Percentiles rank a stretch among this genome's conserved stretches.
Conservation (phyloP, 2,113 vertebrate species). For the Ranitomeya imitator region DNA sequence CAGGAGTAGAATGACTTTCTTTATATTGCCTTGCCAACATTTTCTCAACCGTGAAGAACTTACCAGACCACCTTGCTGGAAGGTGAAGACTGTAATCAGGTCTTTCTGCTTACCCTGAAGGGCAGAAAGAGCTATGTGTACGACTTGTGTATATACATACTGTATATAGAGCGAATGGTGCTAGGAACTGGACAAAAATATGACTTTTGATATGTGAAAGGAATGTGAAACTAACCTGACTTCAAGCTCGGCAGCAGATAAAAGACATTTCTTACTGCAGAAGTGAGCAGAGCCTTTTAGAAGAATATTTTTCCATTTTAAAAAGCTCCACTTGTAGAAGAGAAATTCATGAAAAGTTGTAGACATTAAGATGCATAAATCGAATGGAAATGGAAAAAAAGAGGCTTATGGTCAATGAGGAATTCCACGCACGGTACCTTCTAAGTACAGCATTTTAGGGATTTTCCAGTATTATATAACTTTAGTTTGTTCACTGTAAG, state of each 20-base stretch:
- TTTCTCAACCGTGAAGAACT: slow-evolving; percentile 62
- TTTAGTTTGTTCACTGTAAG: neutral
- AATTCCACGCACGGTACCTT: neutral
- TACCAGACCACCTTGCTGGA: slow-evolving; percentile 66
- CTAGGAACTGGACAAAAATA: slow-evolving; percentile 38
- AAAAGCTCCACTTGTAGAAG: slow-evolving; percentile 34
- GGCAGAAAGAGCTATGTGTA: slow-evolving; percentile 32
- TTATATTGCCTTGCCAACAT: slow-evolving; percentile 58
- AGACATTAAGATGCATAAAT: neutral
- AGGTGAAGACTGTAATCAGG: slow-evolving; percentile 62
- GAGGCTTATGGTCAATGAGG: neutral
- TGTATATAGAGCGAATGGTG: slow-evolving; percentile 26
- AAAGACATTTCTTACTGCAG: slow-evolving; percentile 22
- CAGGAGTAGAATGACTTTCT: slow-evolving; percentile 64
- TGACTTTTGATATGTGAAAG: slow-evolving; percentile 51
- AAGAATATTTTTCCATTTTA: slow-evolving; percentile 21
- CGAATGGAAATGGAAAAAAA: neutral
- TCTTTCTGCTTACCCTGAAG: slow-evolving; percentile 39
- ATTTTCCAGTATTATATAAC: neutral
- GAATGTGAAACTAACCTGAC: slow-evolving; percentile 29
- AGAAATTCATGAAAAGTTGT: neutral
- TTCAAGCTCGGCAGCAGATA: slow-evolving; percentile 29
- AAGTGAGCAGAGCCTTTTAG: slow-evolving; percentile 4
- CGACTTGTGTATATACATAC: slow-evolving; percentile 21
- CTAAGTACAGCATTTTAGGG: neutral